phyloP scores from a whole-genome alignment of 2,113 vertebrate species.

The Vidua macroura region DNA sequence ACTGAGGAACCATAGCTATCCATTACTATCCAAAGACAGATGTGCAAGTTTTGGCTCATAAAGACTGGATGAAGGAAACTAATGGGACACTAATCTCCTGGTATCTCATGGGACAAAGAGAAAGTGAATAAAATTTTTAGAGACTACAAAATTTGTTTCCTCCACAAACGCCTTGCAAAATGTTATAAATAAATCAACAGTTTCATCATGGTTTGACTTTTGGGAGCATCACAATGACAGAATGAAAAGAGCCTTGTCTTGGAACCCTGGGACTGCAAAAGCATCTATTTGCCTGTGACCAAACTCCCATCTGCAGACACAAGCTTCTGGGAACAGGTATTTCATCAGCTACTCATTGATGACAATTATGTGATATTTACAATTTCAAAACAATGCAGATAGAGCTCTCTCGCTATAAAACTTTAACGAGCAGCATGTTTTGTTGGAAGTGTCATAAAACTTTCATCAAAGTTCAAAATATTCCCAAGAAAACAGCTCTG shows the following conservation, averaged over 20 bases:
- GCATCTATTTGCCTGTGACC: not conserved
- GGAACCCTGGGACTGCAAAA: not conserved
- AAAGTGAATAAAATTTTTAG: not conserved
- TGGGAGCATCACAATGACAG: not conserved
- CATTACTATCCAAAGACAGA: not conserved
- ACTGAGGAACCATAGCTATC: not conserved
- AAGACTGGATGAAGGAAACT: slow-evolving; percentile 24
- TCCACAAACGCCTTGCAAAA: not conserved
- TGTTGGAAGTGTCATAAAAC: slow-evolving; percentile 68
- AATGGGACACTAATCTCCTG: slow-evolving; percentile 3
- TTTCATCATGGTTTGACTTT: slow-evolving; percentile 15
- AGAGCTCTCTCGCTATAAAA: slow-evolving; percentile 53
- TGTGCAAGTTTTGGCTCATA: not conserved
- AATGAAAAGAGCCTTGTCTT: not conserved
- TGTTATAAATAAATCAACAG: slow-evolving; percentile 12
- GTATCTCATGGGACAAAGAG: not conserved
- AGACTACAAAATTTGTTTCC: not conserved
- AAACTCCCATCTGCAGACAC: not conserved
- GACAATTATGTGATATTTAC: slow-evolving; percentile 65
- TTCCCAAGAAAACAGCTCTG: slow-evolving; percentile 63
- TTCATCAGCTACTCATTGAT: slow-evolving; percentile 44
- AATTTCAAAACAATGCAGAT: slow-evolving; percentile 61
- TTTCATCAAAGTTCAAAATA: slow-evolving; percentile 68
- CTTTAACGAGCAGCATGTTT: slow-evolving; percentile 68
- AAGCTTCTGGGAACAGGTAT: slow-evolving; percentile 38